phyloP scores from a whole-genome alignment of 2,888 invertebrate species.

The Trypoxylon attenuatum region DNA sequence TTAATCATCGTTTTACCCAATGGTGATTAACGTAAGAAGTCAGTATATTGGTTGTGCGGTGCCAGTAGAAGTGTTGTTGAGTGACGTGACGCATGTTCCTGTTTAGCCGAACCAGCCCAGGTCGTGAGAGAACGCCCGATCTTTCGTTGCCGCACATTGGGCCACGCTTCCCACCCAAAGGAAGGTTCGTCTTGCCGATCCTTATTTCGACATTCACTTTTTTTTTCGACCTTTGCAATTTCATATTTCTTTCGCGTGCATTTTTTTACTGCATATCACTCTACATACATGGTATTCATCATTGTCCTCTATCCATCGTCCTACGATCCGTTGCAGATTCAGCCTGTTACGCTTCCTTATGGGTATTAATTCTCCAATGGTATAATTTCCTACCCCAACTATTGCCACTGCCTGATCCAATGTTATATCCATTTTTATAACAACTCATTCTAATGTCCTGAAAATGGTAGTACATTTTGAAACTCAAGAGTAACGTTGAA shows the following conservation, averaged over 20 bases:
- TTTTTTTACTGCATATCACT: not conserved
- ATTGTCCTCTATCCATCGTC: too few relatives aligned
- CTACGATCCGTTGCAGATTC: too few relatives aligned
- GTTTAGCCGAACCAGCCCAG: constrained; percentile 91
- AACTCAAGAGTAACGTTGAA: too few relatives aligned
- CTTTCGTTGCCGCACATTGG: constrained; percentile 90
- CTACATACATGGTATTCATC: constrained; percentile 5
- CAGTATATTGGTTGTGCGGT: constrained; percentile 7
- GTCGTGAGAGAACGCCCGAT: constrained; percentile 88
- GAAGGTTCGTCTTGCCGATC: constrained; percentile 80
- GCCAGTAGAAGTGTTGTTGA: constrained; percentile 71
- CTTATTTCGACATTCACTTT: constrained; percentile 11
- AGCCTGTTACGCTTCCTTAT: too few relatives aligned
- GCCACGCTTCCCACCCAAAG: constrained; percentile 90
- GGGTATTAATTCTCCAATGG: too few relatives aligned
- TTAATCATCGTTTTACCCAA: constrained; percentile 28
- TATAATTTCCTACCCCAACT: too few relatives aligned
- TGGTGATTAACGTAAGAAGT: constrained; percentile 15
- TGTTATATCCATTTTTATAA: too few relatives aligned
- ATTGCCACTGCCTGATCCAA: too few relatives aligned
- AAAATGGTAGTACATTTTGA: too few relatives aligned
- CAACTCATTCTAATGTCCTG: too few relatives aligned
- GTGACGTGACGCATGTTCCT: constrained; percentile 76
- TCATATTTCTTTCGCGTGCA: not conserved
- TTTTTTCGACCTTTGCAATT: not conserved